Evolutionary conservation across 37 sponge, comb jelly and placozoan genomes (phyloP).

Genomic region (Chondrosia reniformis): DNA sequence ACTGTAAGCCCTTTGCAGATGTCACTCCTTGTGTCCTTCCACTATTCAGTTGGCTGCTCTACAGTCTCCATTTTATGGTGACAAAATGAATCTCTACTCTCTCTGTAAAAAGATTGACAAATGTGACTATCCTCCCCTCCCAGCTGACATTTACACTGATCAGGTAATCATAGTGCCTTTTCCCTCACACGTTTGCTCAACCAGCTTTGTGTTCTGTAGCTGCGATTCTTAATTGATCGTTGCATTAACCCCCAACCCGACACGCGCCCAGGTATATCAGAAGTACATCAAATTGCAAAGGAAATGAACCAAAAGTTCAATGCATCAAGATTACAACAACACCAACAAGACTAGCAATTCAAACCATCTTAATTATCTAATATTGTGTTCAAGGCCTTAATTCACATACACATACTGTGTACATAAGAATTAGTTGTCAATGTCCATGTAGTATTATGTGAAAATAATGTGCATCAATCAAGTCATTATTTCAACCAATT

Average conservation of each 20-base stretch:
- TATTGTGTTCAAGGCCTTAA: no score
- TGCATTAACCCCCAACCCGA: constrained; percentile 94
- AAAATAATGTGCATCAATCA: no score
- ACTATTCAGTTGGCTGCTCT: constrained; percentile 85
- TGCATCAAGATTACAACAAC: background rate
- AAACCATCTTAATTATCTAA: no score
- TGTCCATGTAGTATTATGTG: no score
- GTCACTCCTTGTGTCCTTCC: background rate
- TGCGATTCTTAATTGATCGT: constrained; percentile 74
- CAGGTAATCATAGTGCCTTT: constrained; percentile 46
- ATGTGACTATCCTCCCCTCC: constrained; percentile 99
- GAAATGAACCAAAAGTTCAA: constrained; percentile 60
- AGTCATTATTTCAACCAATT: no score
- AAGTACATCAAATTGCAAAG: constrained; percentile 80
- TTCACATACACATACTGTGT: no score
- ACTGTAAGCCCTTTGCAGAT: background rate
- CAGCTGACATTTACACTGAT: constrained; percentile 88
- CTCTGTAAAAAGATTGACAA: constrained; percentile 98
- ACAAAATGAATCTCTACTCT: constrained; percentile 98
- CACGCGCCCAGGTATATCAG: constrained; percentile 73
- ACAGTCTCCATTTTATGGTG: constrained; percentile 99
- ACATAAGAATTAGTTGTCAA: no score
- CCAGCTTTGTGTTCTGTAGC: constrained; percentile 32
- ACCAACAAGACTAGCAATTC: no score
- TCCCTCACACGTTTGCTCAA: background rate